These are phyloP conservation scores for Mus spretus DNA, from an alignment of 2,797 vertebrate species.

Conservation along the genomic window DNA sequence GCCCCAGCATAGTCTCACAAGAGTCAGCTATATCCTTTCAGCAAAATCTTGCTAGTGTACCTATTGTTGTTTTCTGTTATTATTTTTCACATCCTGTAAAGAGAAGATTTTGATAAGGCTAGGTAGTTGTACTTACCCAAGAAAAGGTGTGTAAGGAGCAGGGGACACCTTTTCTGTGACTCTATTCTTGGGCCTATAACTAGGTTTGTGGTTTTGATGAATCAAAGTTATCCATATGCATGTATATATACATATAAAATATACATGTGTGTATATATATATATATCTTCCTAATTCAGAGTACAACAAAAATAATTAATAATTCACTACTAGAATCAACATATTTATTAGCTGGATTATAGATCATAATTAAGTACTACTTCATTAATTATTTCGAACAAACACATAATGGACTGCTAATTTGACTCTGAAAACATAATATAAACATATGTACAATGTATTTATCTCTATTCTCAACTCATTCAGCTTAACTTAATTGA, in stretches of 20 bases:
- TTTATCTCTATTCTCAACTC: not conserved
- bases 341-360: not conserved
- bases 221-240: not conserved
- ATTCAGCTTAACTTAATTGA: not conserved
- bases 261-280: no score
- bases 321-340: not conserved
- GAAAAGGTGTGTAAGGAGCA: not conserved
- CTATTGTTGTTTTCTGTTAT: not conserved
- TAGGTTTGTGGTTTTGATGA: not conserved
- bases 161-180: not conserved
- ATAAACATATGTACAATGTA: not conserved
- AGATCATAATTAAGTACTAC: not conserved
- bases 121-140: no score
- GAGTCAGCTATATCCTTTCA: no score
- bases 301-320: not conserved
- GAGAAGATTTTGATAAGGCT: not conserved
- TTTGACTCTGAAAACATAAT: not conserved
- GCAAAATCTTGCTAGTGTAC: no score
- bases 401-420: not conserved
- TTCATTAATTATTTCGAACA: slow-evolving; percentile 16
- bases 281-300: not conserved
- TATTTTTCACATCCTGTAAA: not conserved
- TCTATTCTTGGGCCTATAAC: no score
- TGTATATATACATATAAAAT: no score
- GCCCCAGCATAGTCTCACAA: no score